These are phyloP conservation scores for Nematopogon swammerdamellus DNA, from an alignment of 2,888 invertebrate genomes.

Conservation along the genomic window DNA sequence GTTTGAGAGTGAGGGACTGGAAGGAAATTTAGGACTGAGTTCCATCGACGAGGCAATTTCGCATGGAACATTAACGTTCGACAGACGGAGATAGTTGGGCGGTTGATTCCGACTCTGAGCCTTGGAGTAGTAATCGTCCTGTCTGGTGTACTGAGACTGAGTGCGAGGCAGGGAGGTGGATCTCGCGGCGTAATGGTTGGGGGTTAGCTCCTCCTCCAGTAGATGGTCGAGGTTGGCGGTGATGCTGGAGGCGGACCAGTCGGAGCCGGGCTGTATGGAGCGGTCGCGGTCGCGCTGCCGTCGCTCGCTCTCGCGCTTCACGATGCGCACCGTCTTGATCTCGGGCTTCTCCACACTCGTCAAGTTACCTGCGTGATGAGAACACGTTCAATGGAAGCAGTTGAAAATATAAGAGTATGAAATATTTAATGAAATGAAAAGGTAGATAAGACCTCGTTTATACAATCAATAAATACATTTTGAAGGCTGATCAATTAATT, in stretches of 20 bases:
- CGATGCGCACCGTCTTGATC: slow-evolving; percentile 90
- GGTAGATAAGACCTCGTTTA: too few species aligned
- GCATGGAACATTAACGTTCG: slow-evolving; percentile 12
- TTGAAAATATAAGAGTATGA: slow-evolving; percentile 2
- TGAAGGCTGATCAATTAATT: not conserved
- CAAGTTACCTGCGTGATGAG: slow-evolving; percentile 61
- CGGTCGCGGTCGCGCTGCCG: slow-evolving; percentile 79
- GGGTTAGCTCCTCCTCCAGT: slow-evolving; percentile 43
- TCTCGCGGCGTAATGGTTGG: slow-evolving; percentile 30
- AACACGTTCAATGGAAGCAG: not conserved
- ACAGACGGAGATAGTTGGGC: slow-evolving; percentile 23
- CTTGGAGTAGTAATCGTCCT: slow-evolving; percentile 34
- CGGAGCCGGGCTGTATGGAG: slow-evolving; percentile 45
- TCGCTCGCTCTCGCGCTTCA: slow-evolving; percentile 87
- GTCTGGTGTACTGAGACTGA: slow-evolving; percentile 32
- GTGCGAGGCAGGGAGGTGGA: slow-evolving; percentile 54
- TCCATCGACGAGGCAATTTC: slow-evolving; percentile 33
- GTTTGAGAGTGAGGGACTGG: slow-evolving; percentile 44
- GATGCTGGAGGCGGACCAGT: slow-evolving; percentile 39
- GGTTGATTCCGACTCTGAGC: slow-evolving; percentile 14
- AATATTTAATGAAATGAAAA: slow-evolving; percentile 3
- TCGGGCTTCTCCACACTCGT: slow-evolving; percentile 80
- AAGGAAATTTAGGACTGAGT: slow-evolving; percentile 43
- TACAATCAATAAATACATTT: not conserved
- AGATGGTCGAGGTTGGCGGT: slow-evolving; percentile 46